Conservation (phyloP, 30 jellyfish, hydroid and myxozoan species). For the Pseudorhiza aurosa region DNA sequence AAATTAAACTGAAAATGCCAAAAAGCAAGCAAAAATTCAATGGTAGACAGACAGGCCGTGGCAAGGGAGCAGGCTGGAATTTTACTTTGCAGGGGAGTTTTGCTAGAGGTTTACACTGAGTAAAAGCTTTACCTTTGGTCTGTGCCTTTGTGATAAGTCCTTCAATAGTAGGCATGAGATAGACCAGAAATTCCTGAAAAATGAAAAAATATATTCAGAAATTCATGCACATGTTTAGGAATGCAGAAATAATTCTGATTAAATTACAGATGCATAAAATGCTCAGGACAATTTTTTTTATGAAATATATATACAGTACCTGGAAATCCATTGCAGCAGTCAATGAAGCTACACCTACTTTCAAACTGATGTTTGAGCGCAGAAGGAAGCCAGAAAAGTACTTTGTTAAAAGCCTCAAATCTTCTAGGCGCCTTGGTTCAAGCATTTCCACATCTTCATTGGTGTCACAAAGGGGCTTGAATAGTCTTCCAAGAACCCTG, state of each 20-base stretch:
- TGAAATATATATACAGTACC: background rate
- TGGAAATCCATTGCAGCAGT: slow-evolving; percentile 41
- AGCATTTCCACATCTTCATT: slow-evolving; percentile 32
- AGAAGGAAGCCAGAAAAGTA: slow-evolving; percentile 26
- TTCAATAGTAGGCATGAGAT: slow-evolving; percentile 37
- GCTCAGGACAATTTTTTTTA: background rate
- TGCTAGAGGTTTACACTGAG: too few relatives aligned
- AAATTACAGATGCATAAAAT: too few relatives aligned
- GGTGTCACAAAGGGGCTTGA: slow-evolving; percentile 14
- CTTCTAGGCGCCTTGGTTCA: slow-evolving; percentile 47
- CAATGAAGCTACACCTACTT: slow-evolving; percentile 46
- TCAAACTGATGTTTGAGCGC: slow-evolving; percentile 25
- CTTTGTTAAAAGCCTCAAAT: slow-evolving; percentile 38
- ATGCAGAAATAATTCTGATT: background rate
- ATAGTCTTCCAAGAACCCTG: slow-evolving; percentile 52
- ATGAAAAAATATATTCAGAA: too few relatives aligned
- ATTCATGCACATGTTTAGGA: background rate
- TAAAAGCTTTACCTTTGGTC: slow-evolving; percentile 13
- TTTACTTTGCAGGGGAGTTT: too few relatives aligned
- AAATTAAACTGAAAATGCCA: too few relatives aligned
- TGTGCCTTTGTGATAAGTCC: slow-evolving; percentile 36
- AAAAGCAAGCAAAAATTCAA: too few relatives aligned
- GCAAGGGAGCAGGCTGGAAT: too few relatives aligned
- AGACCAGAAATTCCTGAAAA: slow-evolving; percentile 33
- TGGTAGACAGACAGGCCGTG: too few relatives aligned